Percentiles rank a stretch among this genome's conserved stretches.
phyloP scores from a whole-genome alignment of 2,113 vertebrate genomes.

The Heptranchias perlo region DNA sequence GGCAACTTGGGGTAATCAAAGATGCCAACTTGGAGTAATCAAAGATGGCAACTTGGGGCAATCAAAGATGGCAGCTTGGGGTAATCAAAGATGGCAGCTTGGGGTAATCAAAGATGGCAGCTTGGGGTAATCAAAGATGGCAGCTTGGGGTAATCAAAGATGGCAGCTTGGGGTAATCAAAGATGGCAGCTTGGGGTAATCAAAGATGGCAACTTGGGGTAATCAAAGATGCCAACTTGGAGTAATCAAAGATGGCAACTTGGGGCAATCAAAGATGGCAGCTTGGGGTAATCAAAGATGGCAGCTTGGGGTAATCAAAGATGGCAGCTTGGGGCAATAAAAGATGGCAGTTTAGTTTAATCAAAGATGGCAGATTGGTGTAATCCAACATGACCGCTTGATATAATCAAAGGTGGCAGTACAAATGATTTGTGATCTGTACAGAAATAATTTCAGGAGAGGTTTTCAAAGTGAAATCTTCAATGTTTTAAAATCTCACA shows the following conservation, averaged over 20 bases:
- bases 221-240: not conserved
- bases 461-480: not conserved
- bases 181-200: not conserved
- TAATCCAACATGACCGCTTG: not conserved
- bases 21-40: not conserved
- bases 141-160: too few species aligned
- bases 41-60: not conserved
- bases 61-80: not conserved
- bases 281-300: not conserved
- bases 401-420: not conserved
- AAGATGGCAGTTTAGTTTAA: not conserved
- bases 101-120: not conserved
- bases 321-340: not conserved
- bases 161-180: not conserved
- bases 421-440: not conserved
- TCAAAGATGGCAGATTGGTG: not conserved
- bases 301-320: not conserved
- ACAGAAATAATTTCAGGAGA: not conserved
- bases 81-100: not conserved
- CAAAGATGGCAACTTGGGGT: not conserved
- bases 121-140: not conserved
- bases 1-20: not conserved
- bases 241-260: slow-evolving; percentile 11
- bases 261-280: not conserved
- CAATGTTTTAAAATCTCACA: not conserved